These are phyloP conservation scores for Lutraria lutraria DNA, from an alignment of 2,888 invertebrate species.

Conservation along the genomic window DNA sequence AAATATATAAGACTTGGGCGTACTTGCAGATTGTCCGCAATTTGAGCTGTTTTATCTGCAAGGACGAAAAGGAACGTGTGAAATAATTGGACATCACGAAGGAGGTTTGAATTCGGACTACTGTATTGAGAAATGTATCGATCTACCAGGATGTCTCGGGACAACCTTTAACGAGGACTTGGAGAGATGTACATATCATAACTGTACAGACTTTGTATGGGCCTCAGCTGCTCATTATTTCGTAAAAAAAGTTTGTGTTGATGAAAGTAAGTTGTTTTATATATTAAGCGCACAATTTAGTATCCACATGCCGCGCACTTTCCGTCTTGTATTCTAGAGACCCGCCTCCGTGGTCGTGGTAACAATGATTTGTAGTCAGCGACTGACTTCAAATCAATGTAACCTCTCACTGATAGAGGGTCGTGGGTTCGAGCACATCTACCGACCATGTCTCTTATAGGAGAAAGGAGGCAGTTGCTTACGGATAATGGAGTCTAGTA, in stretches of 20 bases:
- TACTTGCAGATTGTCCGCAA: background rate
- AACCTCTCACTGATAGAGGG: no score
- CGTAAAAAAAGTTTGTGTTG: background rate
- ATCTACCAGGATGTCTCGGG: conserved; percentile 3
- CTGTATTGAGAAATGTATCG: conserved; percentile 20
- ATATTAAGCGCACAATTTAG: background rate
- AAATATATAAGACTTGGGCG: background rate
- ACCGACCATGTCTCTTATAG: no score
- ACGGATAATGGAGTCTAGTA: no score
- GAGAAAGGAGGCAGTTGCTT: no score
- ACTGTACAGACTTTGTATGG: background rate
- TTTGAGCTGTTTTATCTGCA: background rate
- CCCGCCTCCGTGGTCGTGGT: no score
- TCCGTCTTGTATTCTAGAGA: no score
- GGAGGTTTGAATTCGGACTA: conserved; percentile 1
- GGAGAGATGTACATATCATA: conserved; percentile 8
- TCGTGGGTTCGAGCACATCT: no score
- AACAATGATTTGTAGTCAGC: no score
- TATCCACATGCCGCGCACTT: no score
- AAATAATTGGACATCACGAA: background rate
- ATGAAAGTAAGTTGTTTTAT: background rate
- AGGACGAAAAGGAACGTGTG: background rate
- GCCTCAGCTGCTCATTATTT: background rate
- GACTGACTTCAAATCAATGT: no score
- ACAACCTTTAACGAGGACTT: background rate